Evolutionary conservation across 2,888 invertebrate genomes (phyloP).

Genomic region (Phengaris alcon): DNA sequence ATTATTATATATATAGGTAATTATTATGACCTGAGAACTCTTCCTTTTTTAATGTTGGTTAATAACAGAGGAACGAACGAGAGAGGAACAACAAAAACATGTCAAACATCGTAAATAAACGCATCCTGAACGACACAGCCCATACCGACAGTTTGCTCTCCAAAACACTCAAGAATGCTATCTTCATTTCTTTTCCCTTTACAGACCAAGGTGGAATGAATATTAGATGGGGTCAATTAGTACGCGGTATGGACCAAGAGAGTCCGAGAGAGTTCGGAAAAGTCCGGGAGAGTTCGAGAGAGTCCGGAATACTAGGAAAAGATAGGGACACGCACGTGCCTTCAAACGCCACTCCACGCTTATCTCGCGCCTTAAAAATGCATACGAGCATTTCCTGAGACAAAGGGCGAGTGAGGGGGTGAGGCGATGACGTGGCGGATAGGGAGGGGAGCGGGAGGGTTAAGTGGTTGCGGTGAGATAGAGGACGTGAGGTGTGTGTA

Average conservation of each 20-base stretch:
- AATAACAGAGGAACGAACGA: no score
- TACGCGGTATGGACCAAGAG: background rate
- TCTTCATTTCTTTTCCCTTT: background rate
- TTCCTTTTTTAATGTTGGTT: no score
- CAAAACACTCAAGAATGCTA: background rate
- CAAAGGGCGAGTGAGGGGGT: background rate
- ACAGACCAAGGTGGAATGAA: background rate
- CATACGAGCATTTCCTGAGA: conserved; percentile 22
- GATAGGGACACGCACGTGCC: conserved; percentile 1
- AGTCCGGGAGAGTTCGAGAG: background rate
- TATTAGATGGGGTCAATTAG: background rate
- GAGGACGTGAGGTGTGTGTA: background rate
- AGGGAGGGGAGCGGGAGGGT: background rate
- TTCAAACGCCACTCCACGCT: conserved; percentile 1
- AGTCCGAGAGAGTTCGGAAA: background rate
- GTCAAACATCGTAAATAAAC: background rate
- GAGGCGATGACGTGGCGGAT: background rate
- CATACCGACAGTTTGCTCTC: background rate
- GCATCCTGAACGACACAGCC: background rate
- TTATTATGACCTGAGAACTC: no score
- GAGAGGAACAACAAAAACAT: background rate
- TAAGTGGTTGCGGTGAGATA: conserved; percentile 7
- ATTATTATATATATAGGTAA: no score
- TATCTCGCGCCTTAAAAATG: conserved; percentile 22
- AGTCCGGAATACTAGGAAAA: background rate